Percentiles rank a stretch among this genome's conserved stretches.
These are phyloP conservation scores for Thunnus thynnus DNA, from an alignment of 2,113 vertebrate species.

Conservation along the genomic window DNA sequence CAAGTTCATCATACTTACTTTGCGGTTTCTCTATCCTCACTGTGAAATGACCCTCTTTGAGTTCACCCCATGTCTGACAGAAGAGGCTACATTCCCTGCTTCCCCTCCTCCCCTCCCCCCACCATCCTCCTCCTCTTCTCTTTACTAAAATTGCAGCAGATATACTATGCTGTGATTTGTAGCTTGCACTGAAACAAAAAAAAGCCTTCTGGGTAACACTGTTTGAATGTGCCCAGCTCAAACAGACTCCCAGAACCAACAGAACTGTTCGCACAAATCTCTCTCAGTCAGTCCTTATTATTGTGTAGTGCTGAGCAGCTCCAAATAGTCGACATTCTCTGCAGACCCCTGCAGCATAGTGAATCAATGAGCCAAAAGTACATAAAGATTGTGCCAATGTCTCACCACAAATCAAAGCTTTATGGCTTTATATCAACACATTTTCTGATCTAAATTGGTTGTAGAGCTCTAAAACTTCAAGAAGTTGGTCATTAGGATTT, in stretches of 20 bases:
- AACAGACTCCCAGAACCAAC: slow-evolving; percentile 67
- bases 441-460: slow-evolving; percentile 58
- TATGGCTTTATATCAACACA: slow-evolving; percentile 64
- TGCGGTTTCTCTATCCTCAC: slow-evolving; percentile 19
- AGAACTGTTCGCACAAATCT: slow-evolving; percentile 66
- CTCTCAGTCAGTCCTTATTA: slow-evolving; percentile 66
- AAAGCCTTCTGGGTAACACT: slow-evolving; percentile 70
- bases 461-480: slow-evolving; percentile 48
- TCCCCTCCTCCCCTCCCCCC: neutral
- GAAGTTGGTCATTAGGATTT: slow-evolving; percentile 38
- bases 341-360: slow-evolving; percentile 65
- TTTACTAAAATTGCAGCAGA: slow-evolving; percentile 58
- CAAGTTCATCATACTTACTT: slow-evolving; percentile 51
- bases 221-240: slow-evolving; percentile 66
- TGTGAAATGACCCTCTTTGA: slow-evolving; percentile 50
- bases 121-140: slow-evolving; percentile 16
- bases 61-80: slow-evolving; percentile 45
- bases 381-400: slow-evolving; percentile 71
- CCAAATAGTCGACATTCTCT: slow-evolving; percentile 58
- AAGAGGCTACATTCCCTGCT: slow-evolving; percentile 42
- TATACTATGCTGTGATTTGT: slow-evolving; percentile 57
- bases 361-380: slow-evolving; percentile 73
- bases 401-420: slow-evolving; percentile 70
- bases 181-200: slow-evolving; percentile 54
- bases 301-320: slow-evolving; percentile 60